Base-by-base conservation (phyloP, 2,113 vertebrate genomes). In the Pandion haliaetus region DNA sequence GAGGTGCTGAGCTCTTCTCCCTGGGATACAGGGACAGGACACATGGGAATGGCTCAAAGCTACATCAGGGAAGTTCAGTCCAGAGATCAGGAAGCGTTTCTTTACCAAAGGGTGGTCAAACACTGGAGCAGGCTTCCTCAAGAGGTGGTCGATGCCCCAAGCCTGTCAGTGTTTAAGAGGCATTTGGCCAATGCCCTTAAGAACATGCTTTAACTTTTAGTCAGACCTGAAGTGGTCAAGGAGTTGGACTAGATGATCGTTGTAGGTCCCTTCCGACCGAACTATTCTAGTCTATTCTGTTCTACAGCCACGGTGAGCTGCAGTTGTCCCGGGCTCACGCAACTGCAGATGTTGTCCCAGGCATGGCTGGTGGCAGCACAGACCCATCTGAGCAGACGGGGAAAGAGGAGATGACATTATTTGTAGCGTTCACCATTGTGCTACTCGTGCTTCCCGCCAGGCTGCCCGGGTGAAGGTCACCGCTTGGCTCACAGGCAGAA, bases 401-500 rank as follows among this genome's bases (percentile, higher is more conserved):
- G 21, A 2, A 10, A 57, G 62, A 9, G 12, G 38, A 38, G 65
- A 3, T 13, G 26, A 36, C 1, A 0, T 58, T 66, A 20, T 42
- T 32, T 1, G 0, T 5, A 17, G 9, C 18, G 0, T 45, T 52
- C 4, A 5, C 26, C 13, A 0, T 20, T 3, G 16, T 6, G 25
- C 31, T 28, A 3, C 34, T 36, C 8, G 6, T 20, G n/a, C 50
- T 40, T 7, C 70, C 26, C 9, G 6, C 9, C 2, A 13, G 34
- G 45, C 66, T 50, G 45, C 40, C 40, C 1, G 1, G 9, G 26
- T 4, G 45, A 59, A 42, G 63, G 63, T 44, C 54, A 14, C 31
- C 4, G 1, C 2, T 12, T 4, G 3, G 13, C 58, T 14, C 12
- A 2, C 0, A 1, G 14, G 77, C 1, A 0, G 32, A 52, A 47